Conservation (phyloP, 2,113 vertebrate genomes). For the Laticauda colubrina region DNA sequence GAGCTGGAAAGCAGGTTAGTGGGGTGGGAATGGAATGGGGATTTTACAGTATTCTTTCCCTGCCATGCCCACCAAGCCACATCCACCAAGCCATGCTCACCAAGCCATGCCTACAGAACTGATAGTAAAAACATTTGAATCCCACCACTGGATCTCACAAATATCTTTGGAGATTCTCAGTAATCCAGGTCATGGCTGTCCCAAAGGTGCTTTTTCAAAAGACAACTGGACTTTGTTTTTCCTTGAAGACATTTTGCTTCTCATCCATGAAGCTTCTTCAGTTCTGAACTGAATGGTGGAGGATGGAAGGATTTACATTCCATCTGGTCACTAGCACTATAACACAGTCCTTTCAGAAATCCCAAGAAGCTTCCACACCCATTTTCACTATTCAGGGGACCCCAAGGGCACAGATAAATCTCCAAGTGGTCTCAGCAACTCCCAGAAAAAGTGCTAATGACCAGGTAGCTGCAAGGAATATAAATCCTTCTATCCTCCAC, state of each 20-base stretch:
- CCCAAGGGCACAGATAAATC: neutral
- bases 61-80: no score
- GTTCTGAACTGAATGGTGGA: neutral
- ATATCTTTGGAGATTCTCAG: neutral
- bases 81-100: no score
- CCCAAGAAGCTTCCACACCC: neutral
- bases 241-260: neutral
- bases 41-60: no score
- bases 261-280: neutral
- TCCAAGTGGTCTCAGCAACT: neutral
- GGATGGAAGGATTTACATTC: neutral
- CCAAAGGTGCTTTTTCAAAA: neutral
- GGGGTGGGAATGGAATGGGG: no score
- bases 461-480: neutral
- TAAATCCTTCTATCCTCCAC: neutral
- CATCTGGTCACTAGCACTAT: neutral
- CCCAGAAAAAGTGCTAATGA: neutral
- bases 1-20: no score
- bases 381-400: neutral
- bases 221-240: neutral
- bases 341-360: neutral
- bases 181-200: neutral
- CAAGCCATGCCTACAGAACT: no score
- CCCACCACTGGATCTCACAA: neutral
- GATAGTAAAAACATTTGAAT: no score